Evolutionary conservation across 2,113 vertebrate species (phyloP).

Genomic region (Actinemys pallida): DNA sequence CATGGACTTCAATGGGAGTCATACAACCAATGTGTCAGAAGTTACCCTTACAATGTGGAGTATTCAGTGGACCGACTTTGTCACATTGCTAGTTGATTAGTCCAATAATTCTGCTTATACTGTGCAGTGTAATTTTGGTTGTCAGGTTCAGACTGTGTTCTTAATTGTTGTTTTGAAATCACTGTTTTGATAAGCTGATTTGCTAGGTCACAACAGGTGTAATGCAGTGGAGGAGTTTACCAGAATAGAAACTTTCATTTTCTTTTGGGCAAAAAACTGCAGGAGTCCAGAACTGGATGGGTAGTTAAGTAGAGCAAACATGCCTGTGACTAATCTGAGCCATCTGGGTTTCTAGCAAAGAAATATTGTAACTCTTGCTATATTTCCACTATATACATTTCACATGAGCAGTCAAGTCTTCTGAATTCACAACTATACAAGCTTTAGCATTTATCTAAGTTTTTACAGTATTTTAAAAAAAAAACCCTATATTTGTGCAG

Average conservation of each 20-base stretch:
- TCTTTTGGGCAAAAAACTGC: not conserved
- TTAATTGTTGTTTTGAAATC: not conserved
- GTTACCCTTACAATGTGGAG: not conserved
- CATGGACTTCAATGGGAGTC: not conserved
- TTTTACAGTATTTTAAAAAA: slow-evolving; percentile 24
- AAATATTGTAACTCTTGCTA: slow-evolving; percentile 14
- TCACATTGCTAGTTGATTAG: not conserved
- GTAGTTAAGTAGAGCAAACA: not conserved
- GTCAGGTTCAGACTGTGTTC: not conserved
- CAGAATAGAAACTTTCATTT: not conserved
- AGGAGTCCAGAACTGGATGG: not conserved
- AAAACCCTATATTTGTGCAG: slow-evolving; percentile 26
- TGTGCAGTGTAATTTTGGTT: not conserved
- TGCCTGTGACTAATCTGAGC: not conserved
- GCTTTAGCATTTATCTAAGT: slow-evolving; percentile 5
- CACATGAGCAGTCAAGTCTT: not conserved
- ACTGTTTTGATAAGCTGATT: fast-evolving
- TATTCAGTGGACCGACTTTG: not conserved
- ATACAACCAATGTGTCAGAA: not conserved
- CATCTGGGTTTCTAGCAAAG: not conserved
- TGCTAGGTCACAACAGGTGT: not conserved
- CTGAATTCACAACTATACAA: slow-evolving; percentile 31
- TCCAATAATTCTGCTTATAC: not conserved
- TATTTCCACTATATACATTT: not conserved
- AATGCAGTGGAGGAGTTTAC: fast-evolving